Percentiles rank a stretch among this genome's conserved stretches.
These are phyloP conservation scores for Clanis bilineata DNA, from an alignment of 2,888 invertebrate species.

Conservation along the genomic window DNA sequence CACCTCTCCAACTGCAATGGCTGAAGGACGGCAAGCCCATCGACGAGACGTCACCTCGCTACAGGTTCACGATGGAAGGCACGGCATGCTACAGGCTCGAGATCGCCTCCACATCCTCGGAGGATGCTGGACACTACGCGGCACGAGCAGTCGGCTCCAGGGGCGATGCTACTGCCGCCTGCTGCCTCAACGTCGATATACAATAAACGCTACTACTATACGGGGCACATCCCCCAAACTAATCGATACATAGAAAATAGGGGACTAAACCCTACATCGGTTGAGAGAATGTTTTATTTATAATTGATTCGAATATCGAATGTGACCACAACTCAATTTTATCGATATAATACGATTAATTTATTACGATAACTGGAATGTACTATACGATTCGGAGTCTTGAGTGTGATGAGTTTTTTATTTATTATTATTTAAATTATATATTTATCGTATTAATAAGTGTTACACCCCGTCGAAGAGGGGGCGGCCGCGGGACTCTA, in stretches of 20 bases:
- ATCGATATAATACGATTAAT: constrained; percentile 45
- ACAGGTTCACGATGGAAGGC: constrained; percentile 91
- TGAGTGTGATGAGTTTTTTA: constrained; percentile 70
- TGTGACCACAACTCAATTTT: constrained; percentile 38
- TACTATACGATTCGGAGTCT: constrained; percentile 76
- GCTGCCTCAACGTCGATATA: constrained; percentile 90
- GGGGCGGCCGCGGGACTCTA: constrained; percentile 70
- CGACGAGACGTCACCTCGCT: constrained; percentile 89
- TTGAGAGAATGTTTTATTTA: neutral
- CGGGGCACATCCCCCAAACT: neutral
- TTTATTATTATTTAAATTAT: constrained; percentile 63
- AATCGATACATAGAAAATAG: neutral
- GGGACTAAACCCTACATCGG: neutral
- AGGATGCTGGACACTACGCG: constrained; percentile 94
- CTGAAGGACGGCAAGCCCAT: constrained; percentile 95
- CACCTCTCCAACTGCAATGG: constrained; percentile 89
- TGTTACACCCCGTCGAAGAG: constrained; percentile 77
- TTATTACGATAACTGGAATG: constrained; percentile 61
- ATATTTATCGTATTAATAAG: constrained; percentile 74
- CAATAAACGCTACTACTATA: constrained; percentile 42
- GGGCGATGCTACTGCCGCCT: constrained; percentile 91
- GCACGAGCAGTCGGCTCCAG: constrained; percentile 93
- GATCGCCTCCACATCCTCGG: constrained; percentile 87
- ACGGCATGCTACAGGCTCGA: constrained; percentile 90
- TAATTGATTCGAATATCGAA: neutral